These are phyloP conservation scores for Notolabrus celidotus DNA, from an alignment of 2,797 vertebrate species.

Conservation along the genomic window DNA sequence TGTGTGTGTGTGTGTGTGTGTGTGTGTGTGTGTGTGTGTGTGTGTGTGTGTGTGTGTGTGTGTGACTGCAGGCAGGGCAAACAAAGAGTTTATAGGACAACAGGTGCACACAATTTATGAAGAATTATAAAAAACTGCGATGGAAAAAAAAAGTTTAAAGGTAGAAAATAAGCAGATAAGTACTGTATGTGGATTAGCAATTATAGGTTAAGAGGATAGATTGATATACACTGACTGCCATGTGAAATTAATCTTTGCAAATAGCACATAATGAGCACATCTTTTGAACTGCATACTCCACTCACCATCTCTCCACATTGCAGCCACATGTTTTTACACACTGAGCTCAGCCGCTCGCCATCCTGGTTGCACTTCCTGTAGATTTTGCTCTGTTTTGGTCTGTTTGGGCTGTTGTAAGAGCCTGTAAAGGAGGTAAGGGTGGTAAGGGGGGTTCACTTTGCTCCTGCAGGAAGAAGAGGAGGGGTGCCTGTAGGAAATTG, in stretches of 20 bases:
- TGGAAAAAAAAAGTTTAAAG: too few relatives aligned
- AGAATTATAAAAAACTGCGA: not conserved
- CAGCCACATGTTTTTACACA: constrained; percentile 69
- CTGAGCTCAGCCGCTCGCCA: constrained; percentile 64
- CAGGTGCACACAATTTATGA: constrained; percentile 23
- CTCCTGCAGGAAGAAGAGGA: constrained; percentile 67
- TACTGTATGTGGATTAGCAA: not conserved
- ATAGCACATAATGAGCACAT: constrained; percentile 3
- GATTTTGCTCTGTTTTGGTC: constrained; percentile 47
- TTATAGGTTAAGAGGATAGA: constrained; percentile 7
- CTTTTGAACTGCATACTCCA: constrained; percentile 9
- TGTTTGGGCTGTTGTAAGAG: constrained; percentile 59
- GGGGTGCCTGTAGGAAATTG: constrained; percentile 77
- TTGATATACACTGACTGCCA: not conserved
- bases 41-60: too few relatives aligned
- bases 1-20: too few relatives aligned
- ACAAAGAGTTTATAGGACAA: not conserved
- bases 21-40: too few relatives aligned
- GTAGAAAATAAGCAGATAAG: not conserved
- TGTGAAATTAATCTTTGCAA: not conserved
- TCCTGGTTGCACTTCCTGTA: constrained; percentile 66
- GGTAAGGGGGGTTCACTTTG: constrained; percentile 21
- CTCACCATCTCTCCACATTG: constrained; percentile 26
- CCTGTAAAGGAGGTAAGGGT: constrained; percentile 33
- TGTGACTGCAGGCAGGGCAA: not conserved